These are phyloP conservation scores for Drosophila prosaltans DNA, from an alignment of 1,140 invertebrate species.

Conservation along the genomic window DNA sequence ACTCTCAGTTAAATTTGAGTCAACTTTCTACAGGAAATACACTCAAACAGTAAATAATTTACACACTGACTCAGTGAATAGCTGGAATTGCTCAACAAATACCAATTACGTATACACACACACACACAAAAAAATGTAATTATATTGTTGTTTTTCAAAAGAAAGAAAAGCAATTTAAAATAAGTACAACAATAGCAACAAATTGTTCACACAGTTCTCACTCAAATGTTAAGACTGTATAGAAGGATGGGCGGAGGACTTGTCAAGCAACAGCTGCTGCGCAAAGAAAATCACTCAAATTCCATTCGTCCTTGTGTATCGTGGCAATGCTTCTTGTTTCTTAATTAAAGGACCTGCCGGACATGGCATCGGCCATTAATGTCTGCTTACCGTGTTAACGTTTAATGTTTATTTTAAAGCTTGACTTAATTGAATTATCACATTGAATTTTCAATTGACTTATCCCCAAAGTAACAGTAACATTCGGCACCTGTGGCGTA, in stretches of 20 bases:
- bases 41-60: conserved; percentile 45
- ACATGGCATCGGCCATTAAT: conserved; percentile 30
- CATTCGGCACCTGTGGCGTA: conserved; percentile 26
- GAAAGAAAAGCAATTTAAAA: background rate
- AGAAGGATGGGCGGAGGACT: background rate
- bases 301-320: background rate
- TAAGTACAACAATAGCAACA: conserved; percentile 29
- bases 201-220: conserved; percentile 16
- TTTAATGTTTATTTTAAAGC: conserved; percentile 27
- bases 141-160: conserved; percentile 25
- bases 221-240: conserved; percentile 31
- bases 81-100: conserved; percentile 24
- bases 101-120: background rate
- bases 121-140: conserved; percentile 39
- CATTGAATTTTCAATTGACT: background rate
- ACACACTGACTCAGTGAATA: conserved; percentile 18
- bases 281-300: conserved; percentile 30
- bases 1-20: conserved; percentile 33
- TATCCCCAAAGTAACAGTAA: background rate
- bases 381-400: conserved; percentile 30
- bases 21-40: conserved; percentile 51
- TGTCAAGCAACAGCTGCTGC: conserved; percentile 57
- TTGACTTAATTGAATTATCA: conserved; percentile 26
- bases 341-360: conserved; percentile 26
- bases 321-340: background rate